Conservation (phyloP, 2,888 invertebrate species). For the Willowsia nigromaculata region DNA sequence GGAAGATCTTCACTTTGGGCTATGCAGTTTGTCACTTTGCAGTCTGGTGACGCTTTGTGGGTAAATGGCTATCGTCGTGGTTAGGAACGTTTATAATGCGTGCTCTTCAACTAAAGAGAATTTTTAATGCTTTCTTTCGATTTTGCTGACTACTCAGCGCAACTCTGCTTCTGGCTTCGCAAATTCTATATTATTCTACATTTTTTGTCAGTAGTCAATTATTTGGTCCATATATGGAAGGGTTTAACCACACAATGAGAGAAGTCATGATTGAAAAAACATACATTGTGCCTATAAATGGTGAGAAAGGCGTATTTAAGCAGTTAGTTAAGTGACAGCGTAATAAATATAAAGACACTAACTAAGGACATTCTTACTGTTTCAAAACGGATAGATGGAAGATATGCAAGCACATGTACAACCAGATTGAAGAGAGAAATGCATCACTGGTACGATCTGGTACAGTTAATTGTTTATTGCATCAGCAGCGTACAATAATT, state of each 20-base stretch:
- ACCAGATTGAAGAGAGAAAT: background rate
- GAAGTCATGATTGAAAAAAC: conserved; percentile 49
- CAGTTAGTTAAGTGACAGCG: conserved; percentile 58
- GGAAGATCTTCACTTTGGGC: background rate
- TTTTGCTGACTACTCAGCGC: background rate
- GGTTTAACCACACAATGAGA: conserved; percentile 46
- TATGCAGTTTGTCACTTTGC: conserved; percentile 8
- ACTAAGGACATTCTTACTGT: background rate
- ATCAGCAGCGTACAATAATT: conserved; percentile 2
- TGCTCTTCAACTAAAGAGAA: background rate
- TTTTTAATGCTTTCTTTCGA: background rate
- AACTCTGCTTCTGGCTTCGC: background rate
- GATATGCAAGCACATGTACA: too few species aligned
- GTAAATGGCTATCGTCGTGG: background rate
- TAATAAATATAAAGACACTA: conserved; percentile 30
- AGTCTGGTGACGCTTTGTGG: background rate
- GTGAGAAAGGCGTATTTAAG: conserved; percentile 42
- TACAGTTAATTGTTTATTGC: conserved; percentile 47
- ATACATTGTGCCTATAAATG: conserved; percentile 47
- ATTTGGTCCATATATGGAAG: conserved; percentile 59
- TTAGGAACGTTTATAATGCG: background rate
- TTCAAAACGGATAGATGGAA: background rate
- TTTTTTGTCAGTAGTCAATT: conserved; percentile 55
- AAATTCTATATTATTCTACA: conserved; percentile 23
- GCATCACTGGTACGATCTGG: conserved; percentile 37